Percentiles rank a stretch among this genome's conserved stretches.
Evolutionary conservation across 2,113 vertebrate species (phyloP).

Genomic region (Solea senegalensis): DNA sequence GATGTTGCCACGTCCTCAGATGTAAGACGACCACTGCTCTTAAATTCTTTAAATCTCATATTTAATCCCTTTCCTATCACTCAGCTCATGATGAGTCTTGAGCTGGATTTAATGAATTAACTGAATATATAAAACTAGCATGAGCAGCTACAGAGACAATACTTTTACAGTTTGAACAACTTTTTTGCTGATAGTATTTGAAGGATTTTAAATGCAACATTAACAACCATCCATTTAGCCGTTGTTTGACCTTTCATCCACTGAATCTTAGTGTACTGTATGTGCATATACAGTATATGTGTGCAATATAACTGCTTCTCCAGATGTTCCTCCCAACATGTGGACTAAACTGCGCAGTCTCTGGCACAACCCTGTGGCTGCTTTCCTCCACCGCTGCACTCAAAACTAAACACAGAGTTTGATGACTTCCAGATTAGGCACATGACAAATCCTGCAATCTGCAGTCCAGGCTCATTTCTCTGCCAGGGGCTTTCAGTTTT

Average conservation of each 20-base stretch:
- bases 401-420: conserved; percentile 52
- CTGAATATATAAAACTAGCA: no score
- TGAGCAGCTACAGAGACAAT: no score
- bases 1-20: no score
- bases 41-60: no score
- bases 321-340: conserved; percentile 51
- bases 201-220: not conserved
- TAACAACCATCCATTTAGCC: not conserved
- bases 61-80: no score
- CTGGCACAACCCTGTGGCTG: conserved; percentile 48
- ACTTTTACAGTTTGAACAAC: no score
- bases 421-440: conserved; percentile 71
- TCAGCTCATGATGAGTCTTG: no score
- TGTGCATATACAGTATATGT: conserved; percentile 16
- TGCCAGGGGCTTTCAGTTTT: conserved; percentile 26
- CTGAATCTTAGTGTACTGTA: not conserved
- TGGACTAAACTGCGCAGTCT: conserved; percentile 33
- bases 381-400: conserved; percentile 40
- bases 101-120: no score
- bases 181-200: no score
- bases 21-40: no score
- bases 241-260: not conserved
- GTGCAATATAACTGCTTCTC: conserved; percentile 7
- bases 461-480: conserved; percentile 20
- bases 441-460: conserved; percentile 52